Evolutionary conservation across 2,797 vertebrate genomes (phyloP).

Genomic region (Dryobates pubescens): DNA sequence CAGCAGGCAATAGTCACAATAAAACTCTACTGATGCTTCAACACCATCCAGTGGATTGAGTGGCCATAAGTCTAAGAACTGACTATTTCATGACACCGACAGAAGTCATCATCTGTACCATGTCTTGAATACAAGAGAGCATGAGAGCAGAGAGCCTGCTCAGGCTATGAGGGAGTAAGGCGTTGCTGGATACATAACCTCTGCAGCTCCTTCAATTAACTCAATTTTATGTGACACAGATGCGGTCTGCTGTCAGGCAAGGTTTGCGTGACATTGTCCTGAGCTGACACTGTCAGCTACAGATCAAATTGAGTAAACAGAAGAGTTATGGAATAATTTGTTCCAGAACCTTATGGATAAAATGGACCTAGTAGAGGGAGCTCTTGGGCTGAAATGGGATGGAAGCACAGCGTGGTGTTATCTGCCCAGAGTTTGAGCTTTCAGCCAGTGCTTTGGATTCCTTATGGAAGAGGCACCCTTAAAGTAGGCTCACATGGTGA

Average conservation of each 20-base stretch:
- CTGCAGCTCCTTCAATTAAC: neutral
- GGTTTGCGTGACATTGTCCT: neutral
- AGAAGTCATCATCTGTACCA: neutral
- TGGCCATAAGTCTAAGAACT: neutral
- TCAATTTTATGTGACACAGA: neutral
- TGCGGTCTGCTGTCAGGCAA: neutral
- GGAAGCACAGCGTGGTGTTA: neutral
- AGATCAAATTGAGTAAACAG: neutral
- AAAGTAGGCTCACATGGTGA: neutral
- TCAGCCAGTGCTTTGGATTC: neutral
- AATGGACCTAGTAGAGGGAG: neutral
- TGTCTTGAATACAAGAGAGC: neutral
- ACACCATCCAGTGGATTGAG: neutral
- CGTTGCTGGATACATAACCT: neutral
- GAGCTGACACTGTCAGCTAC: neutral
- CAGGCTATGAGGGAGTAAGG: neutral
- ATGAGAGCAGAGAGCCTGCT: neutral
- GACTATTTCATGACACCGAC: neutral
- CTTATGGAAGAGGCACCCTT: neutral
- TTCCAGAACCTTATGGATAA: neutral
- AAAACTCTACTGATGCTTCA: neutral
- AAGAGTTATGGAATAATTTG: neutral
- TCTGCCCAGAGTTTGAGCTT: neutral
- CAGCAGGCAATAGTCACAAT: neutral
- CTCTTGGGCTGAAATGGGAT: neutral